Evolutionary conservation across 1,140 invertebrate species (phyloP), one percentile per base, ranked within the genome.

Genomic region (Acyrthosiphon pisum): DNA sequence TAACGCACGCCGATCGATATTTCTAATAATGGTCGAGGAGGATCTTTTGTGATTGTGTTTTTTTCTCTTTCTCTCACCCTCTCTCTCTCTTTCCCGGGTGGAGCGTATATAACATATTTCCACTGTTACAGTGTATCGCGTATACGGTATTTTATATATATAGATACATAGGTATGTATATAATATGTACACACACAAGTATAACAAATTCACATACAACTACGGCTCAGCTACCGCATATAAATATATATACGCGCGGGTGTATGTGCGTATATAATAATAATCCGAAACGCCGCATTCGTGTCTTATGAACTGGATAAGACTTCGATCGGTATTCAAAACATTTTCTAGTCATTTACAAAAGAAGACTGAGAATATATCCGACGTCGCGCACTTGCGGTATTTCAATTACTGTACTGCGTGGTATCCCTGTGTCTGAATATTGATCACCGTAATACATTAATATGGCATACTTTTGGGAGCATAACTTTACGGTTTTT

Each of bases 301-400:
- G 22, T 35, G 88, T 56, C 88, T 89, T 53, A 89, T 56, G 48
- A 89, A 53, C 88, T 37, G 88, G 7, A 89, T 56, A 89, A 26
- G 35, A 89, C 48, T 56, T 53, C 48, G 22, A 53, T 56, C 50
- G 88, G 50, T 41, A 56, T 89, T 89, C 50, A 89, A 89, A 56
- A 89, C 22, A 56, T 89, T 89, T 41, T 37, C n/a, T 41, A 89
- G 88, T 56, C 88, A 56, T 89, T 89, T 89, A 56, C 50, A 89
- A 89, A 88, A 50, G 46, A 89, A 37, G 88, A 56, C 50, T 35
- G n/a, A 37, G 35, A 37, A 48, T 81, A 84, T 35, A 53, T 35
- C 88, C 50, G 23, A 37, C 88, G 14, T 37, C 46, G n/a, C 35
- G 37, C 18, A 89, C 46, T 89, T 53, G 87, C 20, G 87, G 88